Conservation (phyloP, 2,113 vertebrate genomes). For the Apistogramma diplotaenia region DNA sequence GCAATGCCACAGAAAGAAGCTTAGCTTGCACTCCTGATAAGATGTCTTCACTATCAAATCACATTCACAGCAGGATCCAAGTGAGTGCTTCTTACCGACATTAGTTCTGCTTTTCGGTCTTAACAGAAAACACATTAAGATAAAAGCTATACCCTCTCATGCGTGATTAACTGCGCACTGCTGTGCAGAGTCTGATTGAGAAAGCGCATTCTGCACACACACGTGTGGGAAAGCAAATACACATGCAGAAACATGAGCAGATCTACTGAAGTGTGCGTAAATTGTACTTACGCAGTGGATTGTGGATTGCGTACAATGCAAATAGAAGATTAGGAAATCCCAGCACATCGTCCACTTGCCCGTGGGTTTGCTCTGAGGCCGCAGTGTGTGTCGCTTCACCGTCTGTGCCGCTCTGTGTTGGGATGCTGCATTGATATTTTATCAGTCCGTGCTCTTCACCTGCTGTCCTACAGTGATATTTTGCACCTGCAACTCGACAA, state of each 20-base stretch:
- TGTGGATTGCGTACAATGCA: neutral
- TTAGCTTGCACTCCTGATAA: constrained; percentile 31
- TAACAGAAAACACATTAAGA: constrained; percentile 38
- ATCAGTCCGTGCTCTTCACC: neutral
- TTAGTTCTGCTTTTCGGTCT: constrained; percentile 10
- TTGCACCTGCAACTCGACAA: constrained; percentile 5
- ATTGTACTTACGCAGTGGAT: neutral
- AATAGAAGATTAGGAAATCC: neutral
- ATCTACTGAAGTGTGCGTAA: neutral
- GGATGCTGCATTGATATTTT: constrained; percentile 15
- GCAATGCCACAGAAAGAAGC: constrained; percentile 33
- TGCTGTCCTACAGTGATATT: constrained; percentile 4
- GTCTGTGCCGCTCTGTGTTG: constrained; percentile 23
- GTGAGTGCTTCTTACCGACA: constrained; percentile 22
- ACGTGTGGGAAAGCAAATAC: neutral
- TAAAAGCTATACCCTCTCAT: constrained; percentile 25
- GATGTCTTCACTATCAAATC: constrained; percentile 50
- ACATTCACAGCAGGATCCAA: constrained; percentile 54
- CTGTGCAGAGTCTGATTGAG: neutral
- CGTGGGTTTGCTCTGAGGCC: constrained; percentile 3
- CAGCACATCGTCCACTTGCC: neutral
- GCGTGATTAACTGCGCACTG: constrained; percentile 2
- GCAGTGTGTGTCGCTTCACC: constrained; percentile 39
- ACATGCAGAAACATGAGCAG: neutral
- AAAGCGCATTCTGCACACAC: neutral